phyloP scores from a whole-genome alignment of 2,888 invertebrate genomes.

The Eupithecia exiguata region DNA sequence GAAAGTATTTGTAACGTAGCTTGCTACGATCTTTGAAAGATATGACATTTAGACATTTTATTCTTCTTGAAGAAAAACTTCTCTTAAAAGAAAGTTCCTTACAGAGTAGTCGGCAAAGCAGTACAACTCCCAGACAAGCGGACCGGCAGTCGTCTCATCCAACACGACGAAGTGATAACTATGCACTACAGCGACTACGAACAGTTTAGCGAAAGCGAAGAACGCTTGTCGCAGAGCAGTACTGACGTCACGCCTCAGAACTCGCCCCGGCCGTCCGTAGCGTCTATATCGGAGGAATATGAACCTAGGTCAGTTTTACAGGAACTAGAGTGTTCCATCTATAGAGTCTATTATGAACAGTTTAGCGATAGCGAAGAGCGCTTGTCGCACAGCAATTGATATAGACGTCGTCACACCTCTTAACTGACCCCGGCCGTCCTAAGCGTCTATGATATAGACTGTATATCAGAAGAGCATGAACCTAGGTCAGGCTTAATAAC shows the following conservation, averaged over 20 bases:
- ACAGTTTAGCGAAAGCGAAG: constrained; percentile 75
- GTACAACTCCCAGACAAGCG: constrained; percentile 67
- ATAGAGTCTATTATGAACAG: too few species aligned
- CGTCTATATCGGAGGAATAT: constrained; percentile 49
- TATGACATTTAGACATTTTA: too few species aligned
- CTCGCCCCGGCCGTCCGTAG: constrained; percentile 67
- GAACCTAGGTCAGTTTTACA: constrained; percentile 50
- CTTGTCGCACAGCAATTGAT: too few species aligned
- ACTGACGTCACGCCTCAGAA: constrained; percentile 77
- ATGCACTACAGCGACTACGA: constrained; percentile 77
- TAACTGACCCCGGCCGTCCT: too few species aligned
- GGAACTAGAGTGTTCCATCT: background rate
- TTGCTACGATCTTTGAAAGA: too few species aligned
- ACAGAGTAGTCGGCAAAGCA: constrained; percentile 72
- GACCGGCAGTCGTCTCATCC: constrained; percentile 63
- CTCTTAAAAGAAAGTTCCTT: background rate
- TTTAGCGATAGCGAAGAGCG: too few species aligned
- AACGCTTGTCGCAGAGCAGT: constrained; percentile 75
- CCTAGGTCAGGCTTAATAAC: too few species aligned
- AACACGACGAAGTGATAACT: constrained; percentile 76
- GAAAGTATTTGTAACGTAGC: too few species aligned
- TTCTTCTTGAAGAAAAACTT: too few species aligned
- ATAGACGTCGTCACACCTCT: too few species aligned
- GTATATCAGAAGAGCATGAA: too few species aligned
- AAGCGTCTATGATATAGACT: too few species aligned